phyloP scores from a whole-genome alignment of 2,113 vertebrate species.

The Phylloscopus trochiloides region DNA sequence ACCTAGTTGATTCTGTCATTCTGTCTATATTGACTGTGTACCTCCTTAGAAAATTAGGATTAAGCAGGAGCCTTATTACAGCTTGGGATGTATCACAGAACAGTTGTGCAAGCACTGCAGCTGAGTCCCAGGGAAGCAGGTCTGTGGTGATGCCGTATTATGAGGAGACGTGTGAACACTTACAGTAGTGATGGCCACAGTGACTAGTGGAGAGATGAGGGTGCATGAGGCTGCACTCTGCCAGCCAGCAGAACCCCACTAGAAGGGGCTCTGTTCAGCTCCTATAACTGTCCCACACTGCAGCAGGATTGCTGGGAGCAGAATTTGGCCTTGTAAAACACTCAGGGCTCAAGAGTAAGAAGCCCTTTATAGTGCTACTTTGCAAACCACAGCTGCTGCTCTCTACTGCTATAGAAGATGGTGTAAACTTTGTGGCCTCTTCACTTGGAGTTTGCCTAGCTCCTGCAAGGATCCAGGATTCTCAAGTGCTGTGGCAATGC shows the following conservation, averaged over 20 bases:
- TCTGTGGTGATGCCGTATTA: background rate
- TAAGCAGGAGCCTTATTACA: background rate
- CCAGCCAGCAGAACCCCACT: background rate
- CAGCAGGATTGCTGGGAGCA: background rate
- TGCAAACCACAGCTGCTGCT: background rate
- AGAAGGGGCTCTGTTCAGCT: background rate
- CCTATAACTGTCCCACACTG: fast-evolving
- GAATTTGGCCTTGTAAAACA: background rate
- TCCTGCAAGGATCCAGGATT: background rate
- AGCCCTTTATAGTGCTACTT: background rate
- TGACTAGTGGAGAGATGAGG: background rate
- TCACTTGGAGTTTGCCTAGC: background rate
- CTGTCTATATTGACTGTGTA: background rate
- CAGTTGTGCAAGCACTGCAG: background rate
- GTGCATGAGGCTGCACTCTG: background rate
- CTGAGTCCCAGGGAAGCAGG: background rate
- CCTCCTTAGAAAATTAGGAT: background rate
- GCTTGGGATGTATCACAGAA: fast-evolving
- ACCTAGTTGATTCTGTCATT: background rate
- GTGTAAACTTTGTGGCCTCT: background rate
- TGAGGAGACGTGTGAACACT: background rate
- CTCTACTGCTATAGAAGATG: background rate
- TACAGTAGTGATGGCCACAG: fast-evolving
- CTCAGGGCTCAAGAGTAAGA: background rate
- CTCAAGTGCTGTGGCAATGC: background rate